Evolutionary conservation across 2,113 vertebrate genomes (phyloP).

Genomic region (Ochotona curzoniae): DNA sequence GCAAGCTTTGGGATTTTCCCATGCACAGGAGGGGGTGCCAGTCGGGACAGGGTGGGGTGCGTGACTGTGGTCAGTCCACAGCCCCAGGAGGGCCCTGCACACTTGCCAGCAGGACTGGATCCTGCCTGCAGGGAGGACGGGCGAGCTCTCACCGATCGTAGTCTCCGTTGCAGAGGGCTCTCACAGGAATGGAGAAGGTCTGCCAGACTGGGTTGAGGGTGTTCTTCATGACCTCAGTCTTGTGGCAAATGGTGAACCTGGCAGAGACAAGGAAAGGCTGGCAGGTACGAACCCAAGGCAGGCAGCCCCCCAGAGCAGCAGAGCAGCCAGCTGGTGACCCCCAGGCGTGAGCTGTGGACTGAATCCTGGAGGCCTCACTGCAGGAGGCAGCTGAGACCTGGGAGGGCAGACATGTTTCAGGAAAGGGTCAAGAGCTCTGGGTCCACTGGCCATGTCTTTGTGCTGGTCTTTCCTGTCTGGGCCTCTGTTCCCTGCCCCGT

Average conservation of each 20-base stretch:
- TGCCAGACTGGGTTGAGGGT: conserved; percentile 95
- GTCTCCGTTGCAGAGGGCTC: conserved; percentile 96
- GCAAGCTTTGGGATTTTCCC: not conserved
- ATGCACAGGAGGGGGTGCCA: not conserved
- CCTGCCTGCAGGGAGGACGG: not conserved
- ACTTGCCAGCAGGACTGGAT: too few species aligned
- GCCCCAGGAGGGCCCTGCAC: not conserved
- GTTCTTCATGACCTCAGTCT: conserved; percentile 91
- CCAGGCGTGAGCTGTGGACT: too few species aligned
- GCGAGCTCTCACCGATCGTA: conserved; percentile 90
- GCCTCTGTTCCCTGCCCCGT: not conserved
- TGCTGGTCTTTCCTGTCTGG: not conserved
- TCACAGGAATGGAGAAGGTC: conserved; percentile 93
- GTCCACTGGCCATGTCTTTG: not conserved
- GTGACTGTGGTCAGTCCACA: too few species aligned
- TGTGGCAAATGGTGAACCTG: conserved; percentile 91
- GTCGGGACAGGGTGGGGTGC: not conserved
- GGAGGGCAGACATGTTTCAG: not conserved
- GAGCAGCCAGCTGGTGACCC: not conserved
- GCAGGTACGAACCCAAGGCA: not conserved
- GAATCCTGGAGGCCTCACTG: too few species aligned
- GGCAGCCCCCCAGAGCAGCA: not conserved
- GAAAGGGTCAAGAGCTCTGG: not conserved
- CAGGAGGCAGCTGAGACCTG: not conserved
- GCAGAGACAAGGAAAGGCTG: not conserved